Base-by-base conservation (phyloP, 2,888 invertebrate species). In the Noctuana brunneofusca region DNA sequence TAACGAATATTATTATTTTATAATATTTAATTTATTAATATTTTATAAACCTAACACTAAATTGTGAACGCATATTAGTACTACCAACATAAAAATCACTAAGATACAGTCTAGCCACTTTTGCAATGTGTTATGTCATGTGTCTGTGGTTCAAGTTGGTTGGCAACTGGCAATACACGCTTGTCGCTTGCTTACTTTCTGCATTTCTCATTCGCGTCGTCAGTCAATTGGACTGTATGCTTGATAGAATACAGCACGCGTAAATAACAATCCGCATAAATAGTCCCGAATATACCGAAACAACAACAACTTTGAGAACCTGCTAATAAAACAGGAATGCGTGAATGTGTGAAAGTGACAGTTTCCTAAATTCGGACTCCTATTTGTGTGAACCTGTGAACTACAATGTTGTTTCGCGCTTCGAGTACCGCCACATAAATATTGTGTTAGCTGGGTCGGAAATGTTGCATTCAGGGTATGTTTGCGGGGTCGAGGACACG, bases 341-440 rank as follows among this genome's bases (percentile, higher is more conserved):
- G 71, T 66, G 71, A 77, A 75, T 80, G 78, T 85, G 89, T 87
- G 87, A 87, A 87, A 88, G 89, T 89, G 89, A 86, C 89, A 84
- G 80, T 83, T 79, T 71, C 75, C 76, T 74, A 75, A 71, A 82
- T 83, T 79, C 78, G 52, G 80, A 81, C 79, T 77, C 72, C 66
- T 80, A 84, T 84, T 80, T 83, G 80, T 82, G 80, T 80, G 81
- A 78, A 79, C 75, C 79, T 82, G 80, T 80, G 81, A 78, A 79
- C 75, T 80, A 84, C 73, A 84, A 87, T 89, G 82, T 79, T 84
- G 81, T 81, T 83, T 85, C 78, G 78, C 80, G 82, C 84, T 84
- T 79, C 75, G 76, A 79, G 78, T 84, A 84, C 84, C 83, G 80
- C 79, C 83, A 76, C 78, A 79, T 81, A 78, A 71, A 76, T 80